A percentile compares a stretch with the other conserved stretches of the same genome.
Evolutionary conservation across 1,140 invertebrate genomes (phyloP).

Genomic region (Centruroides sculpturatus): DNA sequence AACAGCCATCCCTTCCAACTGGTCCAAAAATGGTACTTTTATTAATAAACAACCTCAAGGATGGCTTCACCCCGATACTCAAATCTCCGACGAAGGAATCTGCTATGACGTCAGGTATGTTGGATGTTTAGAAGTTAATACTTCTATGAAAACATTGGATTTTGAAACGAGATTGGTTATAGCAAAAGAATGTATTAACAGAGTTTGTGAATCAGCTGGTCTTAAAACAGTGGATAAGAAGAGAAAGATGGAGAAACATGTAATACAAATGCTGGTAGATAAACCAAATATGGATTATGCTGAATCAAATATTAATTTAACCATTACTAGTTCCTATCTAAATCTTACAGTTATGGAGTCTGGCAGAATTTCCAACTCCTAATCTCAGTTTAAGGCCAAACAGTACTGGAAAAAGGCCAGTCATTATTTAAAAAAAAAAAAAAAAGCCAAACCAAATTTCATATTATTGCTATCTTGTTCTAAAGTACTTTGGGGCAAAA

Average conservation of each 20-base stretch:
- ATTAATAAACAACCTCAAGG: constrained; percentile 75
- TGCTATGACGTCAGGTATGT: constrained; percentile 84
- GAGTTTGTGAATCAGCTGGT: constrained; percentile 86
- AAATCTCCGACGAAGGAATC: constrained; percentile 59
- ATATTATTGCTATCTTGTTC: too few relatives aligned
- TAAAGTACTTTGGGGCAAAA: too few relatives aligned
- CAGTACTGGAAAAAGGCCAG: too few relatives aligned
- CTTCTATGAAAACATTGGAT: constrained; percentile 94
- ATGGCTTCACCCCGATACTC: constrained; percentile 77
- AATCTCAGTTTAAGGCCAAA: too few relatives aligned
- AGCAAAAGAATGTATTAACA: constrained; percentile 91
- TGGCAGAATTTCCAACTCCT: constrained; percentile 26
- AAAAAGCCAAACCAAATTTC: too few relatives aligned
- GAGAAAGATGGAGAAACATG: constrained; percentile 64
- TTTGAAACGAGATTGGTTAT: constrained; percentile 89
- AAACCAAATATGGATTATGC: constrained; percentile 77
- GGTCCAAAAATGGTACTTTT: constrained; percentile 41
- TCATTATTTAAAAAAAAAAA: too few relatives aligned
- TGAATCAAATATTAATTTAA: constrained; percentile 81
- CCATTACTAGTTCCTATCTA: constrained; percentile 77
- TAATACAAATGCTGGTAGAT: constrained; percentile 64
- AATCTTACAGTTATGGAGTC: constrained; percentile 67
- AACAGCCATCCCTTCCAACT: constrained; percentile 7
- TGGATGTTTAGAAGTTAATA: constrained; percentile 83
- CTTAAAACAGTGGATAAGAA: constrained; percentile 78